Evolutionary conservation across 23 tunicate genomes (phyloP), one percentile per base, ranked within the genome.

Genomic region (Trididemnum miniatum): DNA sequence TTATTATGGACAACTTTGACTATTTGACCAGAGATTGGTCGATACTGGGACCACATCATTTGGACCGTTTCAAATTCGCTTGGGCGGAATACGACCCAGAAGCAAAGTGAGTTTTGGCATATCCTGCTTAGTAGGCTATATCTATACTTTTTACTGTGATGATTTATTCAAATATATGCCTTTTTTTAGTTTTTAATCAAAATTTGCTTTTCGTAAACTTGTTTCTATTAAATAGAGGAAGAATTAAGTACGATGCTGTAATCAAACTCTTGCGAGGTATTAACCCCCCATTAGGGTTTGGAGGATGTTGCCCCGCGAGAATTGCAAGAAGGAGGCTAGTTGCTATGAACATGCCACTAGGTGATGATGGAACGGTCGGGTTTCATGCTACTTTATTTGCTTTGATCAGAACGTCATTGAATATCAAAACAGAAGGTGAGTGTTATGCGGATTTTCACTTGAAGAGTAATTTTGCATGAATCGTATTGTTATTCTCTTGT

Each of bases 1-100:
- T 95, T 51, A 95, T 95, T 69, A 95, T 95, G 99, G 99, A 95
- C 87, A 95, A 95, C 74, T 95, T 95, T 74, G 99, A 95, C 71
- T 95, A 95, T 67, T 71, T 95, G 83, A 95, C 99, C 0, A 83
- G 99, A 1, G 99, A 95, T 89, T 90, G 99, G 96, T 95, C 99
- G 1, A 95, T 95, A 51, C 72, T 95, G 44, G 99, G 99, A 39
- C 92, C 87, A 20, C 99, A 95, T 49, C 99, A 95, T 83, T 64
- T 95, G 57, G 99, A 95, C 62, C 87, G 83, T 51, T 95, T 95
- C 72, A 95, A 72, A 51, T 66, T 83, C 12, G 82, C 82, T 15
- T 95, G 99, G 99, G 86, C 96, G 0, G 96, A 90, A 76, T 90
- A 86, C 49, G 99, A 95, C 40, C 96, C 91, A 1, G 87, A 83